Evolutionary conservation across 2,888 invertebrate species (phyloP), one percentile per base, ranked within the genome.

Genomic region (Amphimallon solstitiale): DNA sequence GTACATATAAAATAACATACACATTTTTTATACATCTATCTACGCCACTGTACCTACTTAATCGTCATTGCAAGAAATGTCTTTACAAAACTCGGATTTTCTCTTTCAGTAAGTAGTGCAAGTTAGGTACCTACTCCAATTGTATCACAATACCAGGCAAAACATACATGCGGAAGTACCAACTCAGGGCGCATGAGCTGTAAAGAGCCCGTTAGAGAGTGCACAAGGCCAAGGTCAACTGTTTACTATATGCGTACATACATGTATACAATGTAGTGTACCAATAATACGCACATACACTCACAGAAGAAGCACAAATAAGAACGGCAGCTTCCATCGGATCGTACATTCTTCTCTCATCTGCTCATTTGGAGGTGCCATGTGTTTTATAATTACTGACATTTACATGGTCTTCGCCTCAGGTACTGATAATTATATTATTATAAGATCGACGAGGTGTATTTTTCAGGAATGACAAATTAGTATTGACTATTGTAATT

Each of bases 221-320:
- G 71, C 72, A 72, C 73, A 73, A 73, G 73, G 73, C 72, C 72
- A 73, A 73, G 73, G 73, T 68, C 73, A 59, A 40, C 61, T 60
- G 51, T 59, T 59, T 37, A 19, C 52, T 38, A 37, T 5, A 23
- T 5, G 5, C 5, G 23, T 23, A 52, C 21, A 38, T 38, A 52
- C 48, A 48, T 23, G 29, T 29, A 29, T 9, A 29, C 29, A 29
- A 29, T 29, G 29, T 9, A 29, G 29, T 29, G 29, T 5, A 29
- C 29, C 29, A 29, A 29, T 29, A 29, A 29, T 29, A 29, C 29
- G 5, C 29, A 29, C 29, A 29, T 9, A 29, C 9, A 9, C 29
- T 29, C 29, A 1, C 9, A 29, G 5, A 29, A 29, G 29, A 29
- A 29, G 29, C 29, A 29, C 29, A 29, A 5, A 29, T 29, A 29